Percentiles rank a stretch among this genome's conserved stretches.
These are phyloP conservation scores for Onthophagus sagittarius DNA, from an alignment of 2,888 invertebrate species.

Conservation along the genomic window DNA sequence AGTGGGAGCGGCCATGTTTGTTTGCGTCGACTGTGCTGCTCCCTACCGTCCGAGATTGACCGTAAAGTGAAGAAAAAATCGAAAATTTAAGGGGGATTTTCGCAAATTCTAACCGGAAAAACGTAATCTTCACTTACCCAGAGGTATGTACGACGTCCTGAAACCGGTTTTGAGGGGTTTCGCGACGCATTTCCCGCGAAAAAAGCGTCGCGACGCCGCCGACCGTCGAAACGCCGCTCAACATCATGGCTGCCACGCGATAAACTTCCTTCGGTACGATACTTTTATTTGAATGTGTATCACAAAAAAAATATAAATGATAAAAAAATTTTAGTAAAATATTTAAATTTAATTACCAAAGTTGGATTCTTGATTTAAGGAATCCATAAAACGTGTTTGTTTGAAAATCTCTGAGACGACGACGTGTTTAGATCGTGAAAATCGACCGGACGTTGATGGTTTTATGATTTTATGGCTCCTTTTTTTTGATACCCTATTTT, in stretches of 20 bases:
- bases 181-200: background rate
- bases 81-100: background rate
- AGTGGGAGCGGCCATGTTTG: constrained; percentile 43
- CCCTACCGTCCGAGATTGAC: constrained; percentile 25
- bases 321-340: no score
- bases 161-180: background rate
- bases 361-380: no score
- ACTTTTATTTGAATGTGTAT: background rate
- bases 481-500: background rate
- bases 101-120: constrained; percentile 10
- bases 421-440: constrained; percentile 6
- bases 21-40: constrained; percentile 44
- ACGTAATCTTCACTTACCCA: constrained; percentile 21
- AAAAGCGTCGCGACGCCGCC: constrained; percentile 17
- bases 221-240: constrained; percentile 11
- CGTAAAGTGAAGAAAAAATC: background rate
- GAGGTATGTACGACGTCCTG: constrained; percentile 5
- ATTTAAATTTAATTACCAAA: no score
- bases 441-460: constrained; percentile 26
- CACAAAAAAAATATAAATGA: background rate
- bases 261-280: background rate
- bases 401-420: background rate
- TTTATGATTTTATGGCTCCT: constrained; percentile 27
- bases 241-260: constrained; percentile 20
- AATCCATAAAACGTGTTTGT: background rate